Conservation (phyloP, 2,888 invertebrate genomes). For the Apodemia mormo region DNA sequence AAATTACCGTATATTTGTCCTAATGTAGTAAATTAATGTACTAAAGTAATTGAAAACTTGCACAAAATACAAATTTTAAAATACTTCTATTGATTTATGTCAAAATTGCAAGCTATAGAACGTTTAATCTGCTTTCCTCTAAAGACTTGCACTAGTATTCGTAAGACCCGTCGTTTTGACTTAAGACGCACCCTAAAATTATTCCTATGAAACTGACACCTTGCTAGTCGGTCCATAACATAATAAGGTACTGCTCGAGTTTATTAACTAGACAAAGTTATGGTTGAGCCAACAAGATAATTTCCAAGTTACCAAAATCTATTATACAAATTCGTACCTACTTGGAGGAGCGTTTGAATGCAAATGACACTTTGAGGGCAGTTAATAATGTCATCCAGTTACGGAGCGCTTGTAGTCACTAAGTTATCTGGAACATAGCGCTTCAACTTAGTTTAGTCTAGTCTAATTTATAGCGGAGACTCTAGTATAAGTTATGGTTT, state of each 20-base stretch:
- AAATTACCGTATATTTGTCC: too few relatives aligned
- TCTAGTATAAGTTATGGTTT: constrained; percentile 2
- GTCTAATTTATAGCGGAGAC: constrained; percentile 9
- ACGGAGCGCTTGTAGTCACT: constrained; percentile 13
- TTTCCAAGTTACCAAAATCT: constrained; percentile 10
- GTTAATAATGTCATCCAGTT: constrained; percentile 16
- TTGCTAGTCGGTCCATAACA: too few relatives aligned
- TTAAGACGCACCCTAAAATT: too few relatives aligned
- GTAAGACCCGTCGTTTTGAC: too few relatives aligned
- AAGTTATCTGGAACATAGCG: constrained; percentile 15
- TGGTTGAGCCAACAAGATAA: not conserved
- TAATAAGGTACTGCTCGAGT: not conserved
- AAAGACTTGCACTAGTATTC: too few relatives aligned
- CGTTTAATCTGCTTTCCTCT: too few relatives aligned
- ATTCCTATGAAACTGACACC: too few relatives aligned
- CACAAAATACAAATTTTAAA: too few relatives aligned
- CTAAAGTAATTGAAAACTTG: too few relatives aligned
- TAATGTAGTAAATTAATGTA: too few relatives aligned
- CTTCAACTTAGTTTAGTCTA: constrained; percentile 6
- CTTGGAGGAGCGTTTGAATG: constrained; percentile 9
- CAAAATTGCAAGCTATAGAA: too few relatives aligned
- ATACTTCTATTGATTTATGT: too few relatives aligned
- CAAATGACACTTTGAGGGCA: constrained; percentile 16
- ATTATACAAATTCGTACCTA: constrained; percentile 16
- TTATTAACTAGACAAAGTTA: constrained; percentile 2